Evolutionary conservation across 2,888 invertebrate species (phyloP), one percentile per base, ranked within the genome.

Genomic region (Mamestra brassicae): DNA sequence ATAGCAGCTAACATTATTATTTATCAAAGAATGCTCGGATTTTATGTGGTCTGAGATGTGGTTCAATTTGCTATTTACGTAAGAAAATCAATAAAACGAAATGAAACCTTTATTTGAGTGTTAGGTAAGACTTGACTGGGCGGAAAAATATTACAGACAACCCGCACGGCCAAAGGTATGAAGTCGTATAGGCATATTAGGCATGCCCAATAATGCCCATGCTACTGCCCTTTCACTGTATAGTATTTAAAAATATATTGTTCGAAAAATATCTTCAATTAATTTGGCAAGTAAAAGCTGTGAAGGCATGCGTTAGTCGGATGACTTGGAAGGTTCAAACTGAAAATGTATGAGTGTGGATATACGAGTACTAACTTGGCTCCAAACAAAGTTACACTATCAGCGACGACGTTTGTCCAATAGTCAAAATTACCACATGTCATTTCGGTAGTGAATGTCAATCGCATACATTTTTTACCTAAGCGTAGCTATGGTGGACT

Each of bases 31-130:
- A 34, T 13, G 55, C 4, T 52, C 11, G 15, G 52, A 13, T 57
- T 52, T 52, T 65, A 62, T 34, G 42, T 63, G 4, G 45, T 52
- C 7, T n/a, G 54, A 63, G 67, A 71, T 52, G 26, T 13, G 17
- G 50, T 66, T 0, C 34, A n/a, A 58, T 69, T 47, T 42, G 38
- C 34, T 70, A 36, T 66, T 67, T 73, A 61, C 17, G 38, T 54
- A 54, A 13, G 58, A 26, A 52, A 50, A 73, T 60, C 64, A 78
- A 85, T 86, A 86, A 86, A 74, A 66, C 34, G 1, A 66, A 69
- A 78, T 75, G 34, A 45, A 54, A 52, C 15, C 38, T 65, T 80
- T 80, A 78, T 76, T 62, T 38, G 47, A 76, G 10, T 52, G 26
- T 62, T 55, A 71, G 55, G 15, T 52, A 55, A 36, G 17, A 13